These are phyloP conservation scores for Caerostris darwini DNA, from an alignment of 1,140 invertebrate species.

Conservation along the genomic window DNA sequence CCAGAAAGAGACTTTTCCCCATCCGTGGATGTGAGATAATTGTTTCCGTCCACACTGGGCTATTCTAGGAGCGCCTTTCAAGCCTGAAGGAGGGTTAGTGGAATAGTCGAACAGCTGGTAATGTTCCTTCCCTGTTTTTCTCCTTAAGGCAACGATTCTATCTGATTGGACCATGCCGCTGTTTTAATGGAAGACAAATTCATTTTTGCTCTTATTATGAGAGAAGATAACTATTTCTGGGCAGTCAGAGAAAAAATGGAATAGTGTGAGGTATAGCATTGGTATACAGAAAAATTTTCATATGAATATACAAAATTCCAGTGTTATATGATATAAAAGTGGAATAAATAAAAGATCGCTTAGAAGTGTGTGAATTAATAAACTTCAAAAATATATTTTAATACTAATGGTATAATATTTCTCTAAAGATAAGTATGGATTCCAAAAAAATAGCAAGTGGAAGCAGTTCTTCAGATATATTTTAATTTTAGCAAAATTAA, in stretches of 20 bases:
- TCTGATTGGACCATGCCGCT: constrained; percentile 62
- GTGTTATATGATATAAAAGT: too few species aligned
- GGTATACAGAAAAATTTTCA: too few species aligned
- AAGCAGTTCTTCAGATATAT: too few species aligned
- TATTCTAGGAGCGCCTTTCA: constrained; percentile 54
- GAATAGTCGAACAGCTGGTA: constrained; percentile 47
- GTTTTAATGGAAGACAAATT: constrained; percentile 64
- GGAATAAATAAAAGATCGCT: too few species aligned
- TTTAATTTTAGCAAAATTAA: too few species aligned
- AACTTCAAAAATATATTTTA: too few species aligned
- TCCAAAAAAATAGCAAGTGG: too few species aligned
- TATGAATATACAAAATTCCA: too few species aligned
- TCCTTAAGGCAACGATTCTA: constrained; percentile 58
- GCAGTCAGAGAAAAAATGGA: constrained; percentile 8
- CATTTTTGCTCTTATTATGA: constrained; percentile 34
- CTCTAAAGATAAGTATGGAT: too few species aligned
- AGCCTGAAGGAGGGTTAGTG: constrained; percentile 47
- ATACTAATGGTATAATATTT: too few species aligned
- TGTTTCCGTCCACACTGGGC: constrained; percentile 71
- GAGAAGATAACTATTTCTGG: constrained; percentile 1
- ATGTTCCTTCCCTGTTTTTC: constrained; percentile 19
- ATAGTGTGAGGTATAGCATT: too few species aligned
- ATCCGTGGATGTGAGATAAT: constrained; percentile 73
- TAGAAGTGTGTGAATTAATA: too few species aligned
- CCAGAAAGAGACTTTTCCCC: constrained; percentile 62